A percentile compares a stretch with the other conserved stretches of the same genome.
These are phyloP conservation scores for Hipparchia sbordonii DNA, from an alignment of 2,888 invertebrate species.

Conservation along the genomic window DNA sequence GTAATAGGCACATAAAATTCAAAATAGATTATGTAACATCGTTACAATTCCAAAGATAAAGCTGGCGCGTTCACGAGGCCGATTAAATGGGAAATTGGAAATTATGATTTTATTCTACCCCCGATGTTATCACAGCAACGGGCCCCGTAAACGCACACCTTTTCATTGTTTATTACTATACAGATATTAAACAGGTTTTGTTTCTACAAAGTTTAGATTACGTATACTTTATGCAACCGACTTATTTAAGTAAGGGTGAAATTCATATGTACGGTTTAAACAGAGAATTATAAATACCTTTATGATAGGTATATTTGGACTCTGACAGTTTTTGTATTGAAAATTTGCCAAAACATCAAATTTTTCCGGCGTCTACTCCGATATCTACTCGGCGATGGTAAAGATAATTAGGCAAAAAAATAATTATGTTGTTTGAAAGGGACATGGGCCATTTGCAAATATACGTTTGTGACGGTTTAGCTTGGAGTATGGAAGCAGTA, in stretches of 20 bases:
- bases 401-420: no score
- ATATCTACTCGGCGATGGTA: no score
- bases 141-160: conserved; percentile 31
- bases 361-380: no score
- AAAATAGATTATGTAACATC: conserved; percentile 25
- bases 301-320: no score
- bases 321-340: no score
- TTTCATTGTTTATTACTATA: conserved; percentile 30
- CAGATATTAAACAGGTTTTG: conserved; percentile 26
- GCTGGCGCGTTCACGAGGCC: conserved; percentile 25
- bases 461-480: no score
- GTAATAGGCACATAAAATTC: conserved; percentile 1
- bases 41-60: conserved; percentile 27
- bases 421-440: no score
- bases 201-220: conserved; percentile 13
- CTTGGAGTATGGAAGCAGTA: no score
- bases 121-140: conserved; percentile 30
- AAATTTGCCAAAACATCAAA: no score
- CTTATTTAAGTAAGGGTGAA: conserved; percentile 8
- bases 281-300: no score
- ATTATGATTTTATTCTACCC: conserved; percentile 36
- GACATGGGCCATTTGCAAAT: no score
- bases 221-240: conserved; percentile 19
- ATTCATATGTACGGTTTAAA: no score
- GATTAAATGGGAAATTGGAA: conserved; percentile 31